Percentiles rank a stretch among this genome's conserved stretches.
Conservation (phyloP, 2,797 vertebrate species). For the Anguilla marmorata region DNA sequence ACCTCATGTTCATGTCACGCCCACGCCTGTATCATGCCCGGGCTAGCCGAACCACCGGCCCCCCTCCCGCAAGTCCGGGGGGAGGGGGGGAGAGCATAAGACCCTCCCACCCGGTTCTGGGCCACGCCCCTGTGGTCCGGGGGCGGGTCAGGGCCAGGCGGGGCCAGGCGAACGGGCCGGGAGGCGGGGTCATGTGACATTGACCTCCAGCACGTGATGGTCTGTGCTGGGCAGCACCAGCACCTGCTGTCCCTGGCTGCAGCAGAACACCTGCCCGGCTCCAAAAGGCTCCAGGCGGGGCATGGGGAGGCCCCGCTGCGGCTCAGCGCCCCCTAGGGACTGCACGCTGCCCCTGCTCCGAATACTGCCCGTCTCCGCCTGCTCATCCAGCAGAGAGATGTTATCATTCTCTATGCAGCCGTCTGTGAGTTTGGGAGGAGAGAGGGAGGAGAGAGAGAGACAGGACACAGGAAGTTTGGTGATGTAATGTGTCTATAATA, state of each 20-base stretch:
- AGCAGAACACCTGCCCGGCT: slow-evolving; percentile 88
- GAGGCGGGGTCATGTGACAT: slow-evolving; percentile 83
- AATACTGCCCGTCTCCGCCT: slow-evolving; percentile 79
- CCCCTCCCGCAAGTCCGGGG: slow-evolving; percentile 28
- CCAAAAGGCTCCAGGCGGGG: slow-evolving; percentile 89
- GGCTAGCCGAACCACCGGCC: slow-evolving; percentile 11
- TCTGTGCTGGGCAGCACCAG: slow-evolving; percentile 90
- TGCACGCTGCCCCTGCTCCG: slow-evolving; percentile 84
- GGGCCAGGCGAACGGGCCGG: not conserved
- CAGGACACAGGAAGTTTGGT: not conserved
- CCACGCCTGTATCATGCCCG: not conserved
- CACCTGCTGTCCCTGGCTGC: slow-evolving; percentile 81
- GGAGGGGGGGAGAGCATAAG: not conserved
- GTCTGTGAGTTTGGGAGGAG: slow-evolving; percentile 67
- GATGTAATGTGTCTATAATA: not conserved
- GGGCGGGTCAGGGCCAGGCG: slow-evolving; percentile 85
- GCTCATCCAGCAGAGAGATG: slow-evolving; percentile 89
- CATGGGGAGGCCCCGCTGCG: slow-evolving; percentile 83
- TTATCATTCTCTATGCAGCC: slow-evolving; percentile 94
- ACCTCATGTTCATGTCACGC: not conserved
- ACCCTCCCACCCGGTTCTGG: slow-evolving; percentile 21
- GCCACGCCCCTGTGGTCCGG: slow-evolving; percentile 75
- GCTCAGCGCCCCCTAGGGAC: slow-evolving; percentile 76
- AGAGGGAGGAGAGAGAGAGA: not conserved
- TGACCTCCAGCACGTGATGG: slow-evolving; percentile 94